Base-by-base conservation (phyloP, 2,113 vertebrate genomes). In the Osmerus eperlanus region DNA sequence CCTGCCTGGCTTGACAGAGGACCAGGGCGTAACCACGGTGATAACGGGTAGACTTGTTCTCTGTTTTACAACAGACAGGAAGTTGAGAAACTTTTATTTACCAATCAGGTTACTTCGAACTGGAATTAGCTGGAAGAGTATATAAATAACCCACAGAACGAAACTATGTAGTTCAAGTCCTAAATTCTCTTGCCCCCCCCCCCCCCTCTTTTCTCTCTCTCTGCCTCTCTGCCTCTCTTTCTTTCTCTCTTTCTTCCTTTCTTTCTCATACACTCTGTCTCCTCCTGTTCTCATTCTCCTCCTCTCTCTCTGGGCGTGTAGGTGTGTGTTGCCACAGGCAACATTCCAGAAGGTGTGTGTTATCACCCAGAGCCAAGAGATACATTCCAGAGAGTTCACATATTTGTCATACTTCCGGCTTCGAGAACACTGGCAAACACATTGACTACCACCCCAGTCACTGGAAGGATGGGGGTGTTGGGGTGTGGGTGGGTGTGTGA, bases 321-420 rank as follows among this genome's bases (percentile, higher is more conserved):
- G 53, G n/a, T 0, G n/a, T 56, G 21, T 19, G 21, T 19, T 51
- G 77, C 54, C 58, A 62, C 53, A 78, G 82, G 78, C 75, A 52
- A 67, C 70, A 76, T 84, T 84, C 81, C 78, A 19, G 77, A 58
- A 71, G 74, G 74, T 47, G 41, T 36, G 32, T 47, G 41, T 47
- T 47, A 47, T 47, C 9, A 47, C 7, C 9, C 5, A 47, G 41
- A 47, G 41, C 41, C 8, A 7, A 47, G 9, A 47, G 41, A 47
- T 47, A 12, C 41, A 11, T 47, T 47, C 41, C 41, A 47, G 41
- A 47, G 9, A 47, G 1, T 77, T 76, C 70, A 55, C 83, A 86
- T 81, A 76, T 70, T 78, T 81, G 72, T 64, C 83, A 81, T 86
- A 86, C 83, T 73, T 47, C 52, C 73, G 28, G 41, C 75, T 73